Evolutionary conservation across 2,797 vertebrate genomes (phyloP).

Genomic region (Gallirallus australis): DNA sequence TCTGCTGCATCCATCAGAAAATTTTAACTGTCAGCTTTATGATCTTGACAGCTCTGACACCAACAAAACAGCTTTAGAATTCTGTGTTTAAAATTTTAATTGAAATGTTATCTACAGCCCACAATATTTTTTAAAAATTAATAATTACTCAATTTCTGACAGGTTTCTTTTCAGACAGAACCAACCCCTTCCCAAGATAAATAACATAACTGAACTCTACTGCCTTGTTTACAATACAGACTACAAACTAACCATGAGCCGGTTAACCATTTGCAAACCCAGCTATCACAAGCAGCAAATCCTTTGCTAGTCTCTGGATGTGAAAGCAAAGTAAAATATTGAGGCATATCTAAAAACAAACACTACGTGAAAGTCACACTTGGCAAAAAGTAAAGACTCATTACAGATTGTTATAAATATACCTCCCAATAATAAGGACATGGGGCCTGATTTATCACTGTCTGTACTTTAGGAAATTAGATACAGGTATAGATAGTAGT

Average conservation of each 20-base stretch:
- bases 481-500: fast-evolving
- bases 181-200: not conserved
- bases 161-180: not conserved
- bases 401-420: not conserved
- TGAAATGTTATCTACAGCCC: not conserved
- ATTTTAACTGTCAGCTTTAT: not conserved
- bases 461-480: not conserved
- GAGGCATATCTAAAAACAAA: not conserved
- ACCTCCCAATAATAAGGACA: not conserved
- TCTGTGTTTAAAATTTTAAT: not conserved
- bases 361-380: not conserved
- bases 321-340: not conserved
- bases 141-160: conserved; percentile 18
- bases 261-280: not conserved
- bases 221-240: not conserved
- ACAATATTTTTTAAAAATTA: conserved; percentile 38
- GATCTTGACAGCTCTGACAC: not conserved
- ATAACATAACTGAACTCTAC: not conserved
- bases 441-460: fast-evolving
- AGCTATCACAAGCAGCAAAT: not conserved
- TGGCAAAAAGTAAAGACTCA: not conserved
- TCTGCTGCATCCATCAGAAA: not conserved
- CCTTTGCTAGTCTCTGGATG: not conserved
- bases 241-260: not conserved
- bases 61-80: not conserved